Conservation (phyloP, 2,888 invertebrate genomes). For the Limnephilus rhombicus region DNA sequence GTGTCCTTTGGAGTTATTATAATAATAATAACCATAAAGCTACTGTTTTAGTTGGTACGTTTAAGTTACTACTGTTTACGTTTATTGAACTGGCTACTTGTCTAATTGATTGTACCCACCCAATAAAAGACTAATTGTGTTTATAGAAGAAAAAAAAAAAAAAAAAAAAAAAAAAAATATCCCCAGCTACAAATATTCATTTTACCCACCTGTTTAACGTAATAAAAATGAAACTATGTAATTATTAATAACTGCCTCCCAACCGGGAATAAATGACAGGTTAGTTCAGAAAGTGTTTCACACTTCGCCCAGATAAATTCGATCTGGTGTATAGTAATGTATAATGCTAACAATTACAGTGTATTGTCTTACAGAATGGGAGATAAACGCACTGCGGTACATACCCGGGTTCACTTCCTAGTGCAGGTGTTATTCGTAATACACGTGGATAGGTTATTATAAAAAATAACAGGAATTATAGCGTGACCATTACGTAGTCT, state of each 20-base stretch:
- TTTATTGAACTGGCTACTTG: too few relatives aligned
- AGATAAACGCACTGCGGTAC: background rate
- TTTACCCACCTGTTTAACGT: background rate
- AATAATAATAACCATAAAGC: too few relatives aligned
- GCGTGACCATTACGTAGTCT: background rate
- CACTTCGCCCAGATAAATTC: conserved; percentile 34
- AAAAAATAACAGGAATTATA: conserved; percentile 21
- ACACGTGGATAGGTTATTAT: conserved; percentile 13
- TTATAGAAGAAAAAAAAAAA: too few relatives aligned
- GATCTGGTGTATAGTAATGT: background rate
- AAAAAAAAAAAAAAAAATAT: too few relatives aligned
- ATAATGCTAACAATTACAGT: conserved; percentile 41
- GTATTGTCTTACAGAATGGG: conserved; percentile 35
- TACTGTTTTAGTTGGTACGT: too few relatives aligned
- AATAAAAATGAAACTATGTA: background rate
- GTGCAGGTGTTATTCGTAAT: background rate
- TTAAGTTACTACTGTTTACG: too few relatives aligned
- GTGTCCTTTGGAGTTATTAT: too few relatives aligned
- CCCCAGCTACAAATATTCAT: background rate
- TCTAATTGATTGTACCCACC: too few relatives aligned
- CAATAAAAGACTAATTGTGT: too few relatives aligned
- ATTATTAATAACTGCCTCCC: conserved; percentile 23
- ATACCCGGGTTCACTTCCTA: conserved; percentile 6
- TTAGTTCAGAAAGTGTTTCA: conserved; percentile 38
- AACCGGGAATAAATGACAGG: conserved; percentile 14